A percentile compares a stretch with the other conserved stretches of the same genome.
These are phyloP conservation scores for Archaeoteleia sp. DNA, from an alignment of 2,888 invertebrate species.

Conservation along the genomic window DNA sequence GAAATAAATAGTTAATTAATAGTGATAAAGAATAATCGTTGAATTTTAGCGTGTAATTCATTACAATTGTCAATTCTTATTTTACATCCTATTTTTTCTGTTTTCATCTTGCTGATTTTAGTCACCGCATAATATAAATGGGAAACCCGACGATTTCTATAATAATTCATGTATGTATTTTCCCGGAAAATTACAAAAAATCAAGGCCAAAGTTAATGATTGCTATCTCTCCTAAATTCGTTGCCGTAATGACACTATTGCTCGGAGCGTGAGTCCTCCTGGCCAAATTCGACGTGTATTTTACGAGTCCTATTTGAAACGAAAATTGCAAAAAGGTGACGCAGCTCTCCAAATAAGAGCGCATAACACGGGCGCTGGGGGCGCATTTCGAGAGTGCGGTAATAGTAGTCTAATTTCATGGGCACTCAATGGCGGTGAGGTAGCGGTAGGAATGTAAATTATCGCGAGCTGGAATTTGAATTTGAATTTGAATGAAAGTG, in stretches of 20 bases:
- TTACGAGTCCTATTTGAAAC: conserved; percentile 14
- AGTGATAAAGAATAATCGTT: no score
- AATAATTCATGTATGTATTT: no score
- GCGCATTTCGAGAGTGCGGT: conserved; percentile 25
- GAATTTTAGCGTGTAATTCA: no score
- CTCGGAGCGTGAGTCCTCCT: conserved; percentile 17
- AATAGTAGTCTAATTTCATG: conserved; percentile 43
- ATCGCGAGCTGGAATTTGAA: conserved; percentile 26
- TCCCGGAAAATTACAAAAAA: no score
- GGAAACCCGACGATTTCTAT: no score
- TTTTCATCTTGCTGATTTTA: no score
- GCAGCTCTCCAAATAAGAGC: conserved; percentile 3
- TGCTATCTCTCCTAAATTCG: not conserved
- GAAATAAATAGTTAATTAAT: no score
- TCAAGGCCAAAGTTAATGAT: no score
- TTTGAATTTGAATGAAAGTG: conserved; percentile 48
- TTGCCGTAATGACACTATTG: conserved; percentile 40
- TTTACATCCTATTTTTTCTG: no score
- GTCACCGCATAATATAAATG: no score
- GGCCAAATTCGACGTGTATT: conserved; percentile 19
- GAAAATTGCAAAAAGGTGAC: conserved; percentile 12
- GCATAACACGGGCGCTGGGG: conserved; percentile 30
- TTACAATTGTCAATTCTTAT: no score
- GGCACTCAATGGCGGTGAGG: conserved; percentile 15
- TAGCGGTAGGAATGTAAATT: conserved; percentile 39